Evolutionary conservation across 1,140 invertebrate genomes (phyloP).

Genomic region (Heterodera carotae): DNA sequence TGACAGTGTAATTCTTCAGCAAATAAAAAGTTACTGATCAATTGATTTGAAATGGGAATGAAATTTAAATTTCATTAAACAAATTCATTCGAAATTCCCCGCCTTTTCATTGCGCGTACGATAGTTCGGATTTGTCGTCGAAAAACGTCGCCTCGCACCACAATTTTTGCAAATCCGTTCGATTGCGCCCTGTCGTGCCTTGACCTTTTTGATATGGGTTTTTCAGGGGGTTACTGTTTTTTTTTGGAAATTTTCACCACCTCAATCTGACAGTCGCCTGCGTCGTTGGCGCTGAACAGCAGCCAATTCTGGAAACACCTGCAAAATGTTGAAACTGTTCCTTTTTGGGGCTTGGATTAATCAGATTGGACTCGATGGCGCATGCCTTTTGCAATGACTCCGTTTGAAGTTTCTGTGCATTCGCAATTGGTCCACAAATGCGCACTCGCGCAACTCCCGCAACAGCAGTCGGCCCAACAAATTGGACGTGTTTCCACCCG

Average conservation of each 20-base stretch:
- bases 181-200: not conserved
- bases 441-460: conserved; percentile 12
- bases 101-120: not conserved
- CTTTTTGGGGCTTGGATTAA: not conserved
- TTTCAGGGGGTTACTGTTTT: not conserved
- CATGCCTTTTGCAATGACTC: conserved; percentile 19
- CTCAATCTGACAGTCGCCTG: not conserved
- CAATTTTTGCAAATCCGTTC: not conserved
- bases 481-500: not conserved
- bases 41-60: no score
- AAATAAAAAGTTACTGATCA: no score
- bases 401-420: conserved; percentile 26
- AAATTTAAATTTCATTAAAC: no score
- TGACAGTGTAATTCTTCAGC: no score
- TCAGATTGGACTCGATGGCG: not conserved
- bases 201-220: not conserved
- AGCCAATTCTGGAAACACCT: not conserved
- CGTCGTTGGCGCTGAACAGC: no score
- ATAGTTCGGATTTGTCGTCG: not conserved
- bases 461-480: conserved; percentile 10
- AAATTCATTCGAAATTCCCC: not conserved
- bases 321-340: not conserved
- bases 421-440: conserved; percentile 18
- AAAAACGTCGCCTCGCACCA: not conserved
- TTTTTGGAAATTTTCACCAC: not conserved